Conservation (phyloP, 37 sponge, comb jelly and placozoan genomes). For the Agelas oroides region DNA sequence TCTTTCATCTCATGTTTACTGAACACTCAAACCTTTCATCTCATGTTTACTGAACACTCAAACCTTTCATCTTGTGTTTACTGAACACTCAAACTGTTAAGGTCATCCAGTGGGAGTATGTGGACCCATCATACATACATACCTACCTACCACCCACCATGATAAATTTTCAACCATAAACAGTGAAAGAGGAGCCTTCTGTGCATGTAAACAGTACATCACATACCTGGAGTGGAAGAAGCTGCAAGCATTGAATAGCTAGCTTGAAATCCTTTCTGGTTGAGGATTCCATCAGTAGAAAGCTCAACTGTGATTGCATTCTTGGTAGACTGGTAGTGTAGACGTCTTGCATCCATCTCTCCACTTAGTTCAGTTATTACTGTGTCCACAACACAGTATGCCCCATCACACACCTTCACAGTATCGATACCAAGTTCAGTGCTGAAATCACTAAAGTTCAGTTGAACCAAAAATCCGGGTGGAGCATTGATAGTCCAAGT, state of each 20-base stretch:
- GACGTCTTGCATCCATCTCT: neutral
- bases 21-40: too few species aligned
- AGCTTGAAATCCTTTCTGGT: conserved; percentile 12
- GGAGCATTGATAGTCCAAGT: conserved; percentile 40
- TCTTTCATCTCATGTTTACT: too few species aligned
- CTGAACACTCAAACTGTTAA: too few species aligned
- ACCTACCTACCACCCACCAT: too few species aligned
- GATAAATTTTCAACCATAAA: too few species aligned
- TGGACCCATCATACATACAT: too few species aligned
- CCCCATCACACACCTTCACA: conserved; percentile 46
- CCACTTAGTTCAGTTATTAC: conserved; percentile 27
- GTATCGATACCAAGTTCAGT: conserved; percentile 29
- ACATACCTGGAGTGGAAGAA: too few species aligned
- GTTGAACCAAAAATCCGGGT: neutral
- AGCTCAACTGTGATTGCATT: conserved; percentile 26
- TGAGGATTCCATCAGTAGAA: conserved; percentile 18
- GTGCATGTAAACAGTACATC: too few species aligned
- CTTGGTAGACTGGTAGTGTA: neutral
- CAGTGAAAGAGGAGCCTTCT: too few species aligned
- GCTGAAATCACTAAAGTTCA: conserved; percentile 24
- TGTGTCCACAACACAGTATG: neutral
- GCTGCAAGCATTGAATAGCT: neutral
- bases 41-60: too few species aligned
- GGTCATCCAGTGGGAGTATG: too few species aligned
- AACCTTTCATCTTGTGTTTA: too few species aligned